These are phyloP conservation scores for Quadroppia sp. DNA, from an alignment of 2,888 invertebrate genomes.

Conservation along the genomic window DNA sequence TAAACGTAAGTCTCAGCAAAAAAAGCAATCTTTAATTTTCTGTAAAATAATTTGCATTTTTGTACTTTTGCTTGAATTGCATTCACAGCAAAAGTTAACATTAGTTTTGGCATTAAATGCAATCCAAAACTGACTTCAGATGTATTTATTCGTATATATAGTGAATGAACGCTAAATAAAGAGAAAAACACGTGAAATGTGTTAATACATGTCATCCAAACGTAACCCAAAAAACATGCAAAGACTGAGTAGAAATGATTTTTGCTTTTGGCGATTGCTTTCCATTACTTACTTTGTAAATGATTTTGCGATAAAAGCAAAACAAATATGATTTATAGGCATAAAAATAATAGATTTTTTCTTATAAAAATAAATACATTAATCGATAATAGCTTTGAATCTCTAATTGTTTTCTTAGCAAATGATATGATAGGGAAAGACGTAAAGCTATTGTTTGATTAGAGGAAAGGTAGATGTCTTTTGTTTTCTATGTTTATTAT, in stretches of 20 bases:
- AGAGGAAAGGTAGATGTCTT: slow-evolving; percentile 11
- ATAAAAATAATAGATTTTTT: not conserved
- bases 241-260: not conserved
- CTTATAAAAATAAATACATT: not conserved
- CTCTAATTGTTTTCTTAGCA: not conserved
- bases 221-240: not conserved
- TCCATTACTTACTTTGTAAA: not conserved
- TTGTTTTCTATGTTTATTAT: not conserved
- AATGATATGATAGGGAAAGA: not conserved
- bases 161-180: not conserved
- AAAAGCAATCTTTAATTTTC: not conserved
- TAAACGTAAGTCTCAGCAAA: slow-evolving; percentile 17
- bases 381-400: not conserved
- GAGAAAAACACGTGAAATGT: slow-evolving; percentile 11
- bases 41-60: slow-evolving; percentile 15
- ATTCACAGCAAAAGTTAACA: not conserved
- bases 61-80: slow-evolving; percentile 9
- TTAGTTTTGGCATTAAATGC: slow-evolving; percentile 30
- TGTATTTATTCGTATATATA: not conserved
- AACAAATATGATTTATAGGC: slow-evolving; percentile 1
- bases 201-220: slow-evolving; percentile 1
- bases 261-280: slow-evolving; percentile 24
- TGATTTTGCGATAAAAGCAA: not conserved
- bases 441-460: slow-evolving; percentile 3
- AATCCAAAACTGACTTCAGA: not conserved